These are phyloP conservation scores for Paratrypauchen microcephalus DNA, from an alignment of 2,797 vertebrate species.

Conservation along the genomic window DNA sequence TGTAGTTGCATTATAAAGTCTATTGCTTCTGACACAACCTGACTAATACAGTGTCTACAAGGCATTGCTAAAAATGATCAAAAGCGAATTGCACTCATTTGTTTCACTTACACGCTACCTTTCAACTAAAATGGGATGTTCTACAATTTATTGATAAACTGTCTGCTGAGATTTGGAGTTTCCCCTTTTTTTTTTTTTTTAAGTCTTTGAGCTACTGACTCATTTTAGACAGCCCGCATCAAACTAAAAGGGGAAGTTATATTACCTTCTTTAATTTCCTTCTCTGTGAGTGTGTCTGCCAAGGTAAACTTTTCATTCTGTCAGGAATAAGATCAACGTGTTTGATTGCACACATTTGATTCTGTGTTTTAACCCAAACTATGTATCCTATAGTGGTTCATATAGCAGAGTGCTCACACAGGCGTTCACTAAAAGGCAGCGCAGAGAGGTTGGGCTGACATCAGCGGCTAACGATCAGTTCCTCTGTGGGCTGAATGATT, in stretches of 20 bases:
- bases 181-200: neutral
- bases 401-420: constrained; percentile 17
- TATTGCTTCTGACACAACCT: neutral
- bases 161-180: constrained; percentile 13
- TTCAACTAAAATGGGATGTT: neutral
- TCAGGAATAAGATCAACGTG: constrained; percentile 7
- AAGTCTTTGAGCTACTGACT: constrained; percentile 19
- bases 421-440: constrained; percentile 35
- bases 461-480: constrained; percentile 75
- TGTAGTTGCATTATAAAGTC: neutral
- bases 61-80: neutral
- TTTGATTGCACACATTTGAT: neutral
- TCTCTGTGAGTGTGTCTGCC: constrained; percentile 15
- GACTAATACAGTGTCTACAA: neutral
- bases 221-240: constrained; percentile 18
- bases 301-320: constrained; percentile 14
- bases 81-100: neutral
- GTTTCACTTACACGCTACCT: neutral
- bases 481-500: constrained; percentile 73
- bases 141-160: neutral
- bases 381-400: neutral
- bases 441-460: constrained; percentile 73
- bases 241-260: constrained; percentile 24
- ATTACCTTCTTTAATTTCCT: constrained; percentile 29
- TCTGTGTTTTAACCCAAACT: neutral